Percentiles rank a stretch among this genome's conserved stretches.
phyloP scores from a whole-genome alignment of 2,113 vertebrate genomes.

The Phalacrocorax aristotelis region DNA sequence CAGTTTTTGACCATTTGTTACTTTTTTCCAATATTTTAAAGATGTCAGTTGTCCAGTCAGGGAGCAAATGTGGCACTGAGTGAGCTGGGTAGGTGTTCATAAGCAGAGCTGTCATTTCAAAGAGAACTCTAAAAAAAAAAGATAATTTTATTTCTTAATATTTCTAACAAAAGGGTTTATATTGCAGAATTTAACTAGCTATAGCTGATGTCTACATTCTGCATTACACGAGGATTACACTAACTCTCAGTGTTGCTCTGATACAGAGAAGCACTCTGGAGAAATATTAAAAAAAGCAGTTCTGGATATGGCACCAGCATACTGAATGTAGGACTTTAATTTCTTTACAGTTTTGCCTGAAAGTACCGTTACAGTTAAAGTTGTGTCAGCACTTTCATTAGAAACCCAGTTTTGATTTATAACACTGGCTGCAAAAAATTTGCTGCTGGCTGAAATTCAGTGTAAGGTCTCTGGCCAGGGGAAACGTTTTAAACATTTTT shows the following conservation, averaged over 20 bases:
- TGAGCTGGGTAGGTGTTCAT: background rate
- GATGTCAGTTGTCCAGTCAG: background rate
- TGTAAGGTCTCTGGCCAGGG: slow-evolving; percentile 45
- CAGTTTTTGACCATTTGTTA: background rate
- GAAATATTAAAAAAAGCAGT: background rate
- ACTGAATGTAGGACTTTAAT: background rate
- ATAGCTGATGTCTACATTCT: background rate
- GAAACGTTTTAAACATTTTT: slow-evolving; percentile 42
- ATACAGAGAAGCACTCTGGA: background rate
- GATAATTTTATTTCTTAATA: background rate
- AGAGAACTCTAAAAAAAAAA: fast-evolving
- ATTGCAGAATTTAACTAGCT: fast-evolving
- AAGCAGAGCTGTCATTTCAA: background rate
- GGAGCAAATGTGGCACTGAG: background rate
- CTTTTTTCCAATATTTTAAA: background rate
- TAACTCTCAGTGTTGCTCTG: background rate
- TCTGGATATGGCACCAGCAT: background rate
- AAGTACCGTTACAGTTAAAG: slow-evolving; percentile 62
- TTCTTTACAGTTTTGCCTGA: slow-evolving; percentile 53
- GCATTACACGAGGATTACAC: fast-evolving
- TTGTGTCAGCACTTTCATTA: slow-evolving; percentile 72
- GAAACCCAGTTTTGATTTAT: slow-evolving; percentile 74
- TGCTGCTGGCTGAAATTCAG: slow-evolving; percentile 69
- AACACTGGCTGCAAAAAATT: slow-evolving; percentile 43
- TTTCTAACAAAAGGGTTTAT: background rate